Evolutionary conservation across 2,113 vertebrate species (phyloP), one percentile per base, ranked within the genome.

Genomic region (Thamnaconus septentrionalis): DNA sequence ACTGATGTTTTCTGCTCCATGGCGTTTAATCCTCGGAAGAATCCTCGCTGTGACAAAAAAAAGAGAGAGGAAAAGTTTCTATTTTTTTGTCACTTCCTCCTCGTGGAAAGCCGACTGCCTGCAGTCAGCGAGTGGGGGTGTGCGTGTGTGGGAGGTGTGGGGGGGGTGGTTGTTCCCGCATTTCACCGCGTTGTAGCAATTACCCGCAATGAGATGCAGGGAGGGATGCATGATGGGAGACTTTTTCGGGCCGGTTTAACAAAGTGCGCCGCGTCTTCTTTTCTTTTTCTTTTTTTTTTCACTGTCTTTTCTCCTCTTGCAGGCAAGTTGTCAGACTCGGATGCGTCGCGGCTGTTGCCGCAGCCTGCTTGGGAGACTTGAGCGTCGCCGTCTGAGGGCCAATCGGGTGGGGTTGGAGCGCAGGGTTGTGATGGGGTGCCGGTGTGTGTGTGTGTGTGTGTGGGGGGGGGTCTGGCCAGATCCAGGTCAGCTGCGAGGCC

Each of bases 401-500:
- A 31, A 31, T 31, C 18, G 18, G 18, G 18, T 31, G 18, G 18
- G 18, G 18, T 31, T 31, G 18, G 18, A 31, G 18, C 18, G 18
- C 2, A 2, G 18, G 7, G 18, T 11, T 39, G 53, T 69, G 47
- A 46, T 12, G 42, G 44, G 44, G 18, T 50, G 42, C 2, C 56
- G 39, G 51, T 59, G 65, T 64, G 66, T 59, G 51, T n/a, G n/a
- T n/a, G n/a, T n/a, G n/a, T n/a, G n/a, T n/a, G n/a, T n/a, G 58
- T 12, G 66, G 51, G 46, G 9, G 49, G 46, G 59, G 69, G 52
- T 63, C 76, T 79, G 75, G 69, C 79, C 65, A 80, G 82, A 90
- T 91, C 81, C 90, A 91, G 86, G 85, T 90, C 89, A 91, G 84
- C 85, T 89, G 75, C 62, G 65, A 82, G 86, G 88, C 82, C 90